phyloP scores from a whole-genome alignment of 2,797 vertebrate genomes.

The Sparidentex hasta region DNA sequence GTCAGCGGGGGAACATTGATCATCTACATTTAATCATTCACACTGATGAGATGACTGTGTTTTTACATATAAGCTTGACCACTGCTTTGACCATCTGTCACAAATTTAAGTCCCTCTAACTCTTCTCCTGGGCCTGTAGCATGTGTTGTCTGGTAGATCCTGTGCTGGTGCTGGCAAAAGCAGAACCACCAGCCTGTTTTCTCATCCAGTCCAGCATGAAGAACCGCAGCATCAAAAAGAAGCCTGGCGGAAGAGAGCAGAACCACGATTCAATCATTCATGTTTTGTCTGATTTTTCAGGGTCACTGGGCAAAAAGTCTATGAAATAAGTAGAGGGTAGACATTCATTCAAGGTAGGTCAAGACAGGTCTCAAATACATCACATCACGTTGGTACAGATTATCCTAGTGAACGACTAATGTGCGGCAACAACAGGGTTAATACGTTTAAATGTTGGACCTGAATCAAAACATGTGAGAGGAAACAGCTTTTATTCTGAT shows the following conservation, averaged over 20 bases:
- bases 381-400: neutral
- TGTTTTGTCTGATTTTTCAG: neutral
- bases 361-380: too few species aligned
- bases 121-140: slow-evolving; percentile 76
- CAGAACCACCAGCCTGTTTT: slow-evolving; percentile 45
- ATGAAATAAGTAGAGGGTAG: too few species aligned
- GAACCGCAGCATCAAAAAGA: slow-evolving; percentile 86
- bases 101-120: slow-evolving; percentile 33
- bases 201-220: slow-evolving; percentile 78
- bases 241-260: slow-evolving; percentile 70
- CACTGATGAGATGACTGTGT: neutral
- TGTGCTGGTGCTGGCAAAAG: slow-evolving; percentile 68
- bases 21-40: neutral
- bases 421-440: slow-evolving; percentile 39
- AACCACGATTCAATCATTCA: neutral
- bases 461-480: slow-evolving; percentile 47
- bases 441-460: slow-evolving; percentile 9
- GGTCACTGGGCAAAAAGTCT: neutral
- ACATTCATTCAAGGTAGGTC: neutral
- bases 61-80: neutral
- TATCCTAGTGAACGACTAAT: neutral
- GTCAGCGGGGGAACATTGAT: neutral
- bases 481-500: slow-evolving; percentile 64
- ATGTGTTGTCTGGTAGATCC: slow-evolving; percentile 83
- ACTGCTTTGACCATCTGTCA: neutral